A percentile compares a stretch with the other conserved stretches of the same genome.
Evolutionary conservation across 2,797 vertebrate species (phyloP).

Genomic region (Emys orbicularis): DNA sequence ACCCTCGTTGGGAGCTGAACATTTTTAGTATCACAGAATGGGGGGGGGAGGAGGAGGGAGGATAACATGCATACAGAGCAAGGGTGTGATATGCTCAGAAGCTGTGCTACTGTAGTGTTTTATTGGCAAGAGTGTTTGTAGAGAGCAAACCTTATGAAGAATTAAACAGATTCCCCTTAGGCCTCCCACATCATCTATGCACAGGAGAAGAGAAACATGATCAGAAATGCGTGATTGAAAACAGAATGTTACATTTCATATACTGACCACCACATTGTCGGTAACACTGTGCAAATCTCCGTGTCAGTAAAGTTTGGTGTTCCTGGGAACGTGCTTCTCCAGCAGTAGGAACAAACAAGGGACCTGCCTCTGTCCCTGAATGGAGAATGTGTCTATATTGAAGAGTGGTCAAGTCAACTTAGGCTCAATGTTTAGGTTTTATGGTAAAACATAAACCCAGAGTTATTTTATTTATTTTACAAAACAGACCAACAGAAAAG

Average conservation of each 20-base stretch:
- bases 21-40: neutral
- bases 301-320: neutral
- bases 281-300: neutral
- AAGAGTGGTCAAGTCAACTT: neutral
- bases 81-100: neutral
- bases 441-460: neutral
- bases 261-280: neutral
- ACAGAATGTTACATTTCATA: neutral
- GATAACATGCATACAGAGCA: neutral
- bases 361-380: no score
- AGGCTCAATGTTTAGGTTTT: neutral
- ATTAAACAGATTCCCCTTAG: accelerated
- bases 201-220: neutral
- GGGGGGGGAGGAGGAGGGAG: accelerated
- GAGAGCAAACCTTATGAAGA: accelerated
- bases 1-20: neutral
- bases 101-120: neutral
- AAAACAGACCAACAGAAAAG: neutral
- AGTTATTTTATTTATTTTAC: neutral
- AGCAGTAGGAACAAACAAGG: neutral
- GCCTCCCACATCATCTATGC: accelerated
- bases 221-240: neutral
- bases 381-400: neutral
- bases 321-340: neutral
- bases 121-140: neutral